phyloP scores from a whole-genome alignment of 2,113 vertebrate species.

The Montifringilla adamsi region DNA sequence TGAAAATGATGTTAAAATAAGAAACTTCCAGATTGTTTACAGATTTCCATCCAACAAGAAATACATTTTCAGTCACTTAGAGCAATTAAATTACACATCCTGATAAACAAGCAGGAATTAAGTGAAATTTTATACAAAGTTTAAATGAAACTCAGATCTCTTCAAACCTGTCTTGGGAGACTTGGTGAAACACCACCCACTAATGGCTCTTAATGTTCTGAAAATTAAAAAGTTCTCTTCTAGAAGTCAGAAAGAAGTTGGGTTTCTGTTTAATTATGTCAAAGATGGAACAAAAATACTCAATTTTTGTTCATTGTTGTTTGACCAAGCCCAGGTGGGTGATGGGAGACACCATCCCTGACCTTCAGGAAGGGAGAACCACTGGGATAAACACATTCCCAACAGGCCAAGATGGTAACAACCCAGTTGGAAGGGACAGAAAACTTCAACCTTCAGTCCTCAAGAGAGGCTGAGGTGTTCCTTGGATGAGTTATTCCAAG shows the following conservation, averaged over 20 bases:
- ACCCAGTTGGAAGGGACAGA: background rate
- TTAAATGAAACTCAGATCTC: background rate
- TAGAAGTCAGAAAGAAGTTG: background rate
- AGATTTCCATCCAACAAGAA: constrained; percentile 11
- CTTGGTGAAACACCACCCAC: background rate
- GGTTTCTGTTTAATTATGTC: background rate
- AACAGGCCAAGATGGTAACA: background rate
- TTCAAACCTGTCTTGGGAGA: background rate
- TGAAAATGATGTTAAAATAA: constrained; percentile 6
- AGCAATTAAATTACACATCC: constrained; percentile 29
- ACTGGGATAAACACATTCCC: background rate
- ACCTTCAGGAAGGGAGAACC: background rate
- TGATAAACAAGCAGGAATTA: constrained; percentile 30
- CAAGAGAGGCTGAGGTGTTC: background rate
- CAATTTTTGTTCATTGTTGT: background rate
- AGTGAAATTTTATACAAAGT: constrained; percentile 12
- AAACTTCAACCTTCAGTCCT: background rate
- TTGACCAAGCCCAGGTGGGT: accelerated
- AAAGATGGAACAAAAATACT: background rate
- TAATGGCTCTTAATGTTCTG: background rate
- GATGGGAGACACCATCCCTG: background rate
- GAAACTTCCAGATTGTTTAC: constrained; percentile 16
- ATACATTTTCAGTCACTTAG: constrained; percentile 28
- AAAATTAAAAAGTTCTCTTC: background rate
- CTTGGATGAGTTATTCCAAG: background rate